phyloP scores from a whole-genome alignment of 2,113 vertebrate genomes.

The Calidris pygmaea region DNA sequence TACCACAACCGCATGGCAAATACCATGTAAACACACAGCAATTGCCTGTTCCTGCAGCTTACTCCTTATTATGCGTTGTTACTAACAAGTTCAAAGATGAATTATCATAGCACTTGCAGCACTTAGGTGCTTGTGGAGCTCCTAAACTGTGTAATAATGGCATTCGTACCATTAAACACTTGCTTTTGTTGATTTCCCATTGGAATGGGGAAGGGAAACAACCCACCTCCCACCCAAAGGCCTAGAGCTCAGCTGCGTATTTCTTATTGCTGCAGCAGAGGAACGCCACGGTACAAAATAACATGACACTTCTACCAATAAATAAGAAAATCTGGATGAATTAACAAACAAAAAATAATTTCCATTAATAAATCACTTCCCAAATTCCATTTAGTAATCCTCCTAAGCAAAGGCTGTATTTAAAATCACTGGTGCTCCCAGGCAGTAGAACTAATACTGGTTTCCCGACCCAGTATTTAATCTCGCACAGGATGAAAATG shows the following conservation, averaged over 20 bases:
- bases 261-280: neutral
- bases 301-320: neutral
- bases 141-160: neutral
- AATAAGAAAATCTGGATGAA: neutral
- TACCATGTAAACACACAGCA: neutral
- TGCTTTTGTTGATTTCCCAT: neutral
- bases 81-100: slow-evolving; percentile 23
- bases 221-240: neutral
- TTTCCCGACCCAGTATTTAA: neutral
- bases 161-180: neutral
- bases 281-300: neutral
- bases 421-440: neutral
- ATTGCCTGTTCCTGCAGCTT: slow-evolving; percentile 3
- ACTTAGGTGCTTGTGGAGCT: neutral
- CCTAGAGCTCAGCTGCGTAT: fast-evolving
- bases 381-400: neutral
- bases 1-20: neutral
- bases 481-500: neutral
- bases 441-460: neutral
- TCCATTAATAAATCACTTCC: neutral
- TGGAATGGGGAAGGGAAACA: neutral
- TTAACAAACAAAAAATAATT: neutral
- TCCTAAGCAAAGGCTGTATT: neutral
- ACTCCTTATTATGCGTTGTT: slow-evolving; percentile 8
- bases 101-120: slow-evolving; percentile 4